These are phyloP conservation scores for Paralvinella palmiformis DNA, from an alignment of 1,140 invertebrate genomes.

Conservation along the genomic window DNA sequence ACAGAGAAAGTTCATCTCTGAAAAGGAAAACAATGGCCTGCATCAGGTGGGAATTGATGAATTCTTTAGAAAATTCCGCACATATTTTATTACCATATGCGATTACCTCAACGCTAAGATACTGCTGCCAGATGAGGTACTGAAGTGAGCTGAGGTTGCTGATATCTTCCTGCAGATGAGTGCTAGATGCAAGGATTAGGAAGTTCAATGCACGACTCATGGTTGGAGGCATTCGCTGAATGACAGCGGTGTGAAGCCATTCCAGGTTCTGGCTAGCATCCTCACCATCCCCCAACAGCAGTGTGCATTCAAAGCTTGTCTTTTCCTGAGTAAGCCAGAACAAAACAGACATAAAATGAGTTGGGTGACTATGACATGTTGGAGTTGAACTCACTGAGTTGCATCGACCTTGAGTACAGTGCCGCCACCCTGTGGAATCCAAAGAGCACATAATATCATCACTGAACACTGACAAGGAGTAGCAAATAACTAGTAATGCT, in stretches of 20 bases:
- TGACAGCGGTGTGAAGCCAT: neutral
- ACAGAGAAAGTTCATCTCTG: too few species aligned
- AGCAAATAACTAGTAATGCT: too few species aligned
- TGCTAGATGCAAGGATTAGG: neutral
- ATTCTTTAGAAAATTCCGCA: neutral
- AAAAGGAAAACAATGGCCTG: too few species aligned
- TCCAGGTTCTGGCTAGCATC: too few species aligned
- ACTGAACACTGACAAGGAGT: neutral
- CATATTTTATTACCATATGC: neutral
- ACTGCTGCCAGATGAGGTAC: neutral
- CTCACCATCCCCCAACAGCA: constrained; percentile 6
- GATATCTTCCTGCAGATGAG: neutral
- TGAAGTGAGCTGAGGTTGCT: neutral
- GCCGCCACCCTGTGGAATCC: neutral
- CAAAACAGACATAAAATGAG: constrained; percentile 3
- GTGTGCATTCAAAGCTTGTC: neutral
- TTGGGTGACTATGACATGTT: neutral
- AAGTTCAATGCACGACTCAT: neutral
- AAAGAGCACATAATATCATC: neutral
- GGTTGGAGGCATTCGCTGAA: neutral
- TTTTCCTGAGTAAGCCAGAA: neutral
- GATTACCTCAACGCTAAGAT: neutral
- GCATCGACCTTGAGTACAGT: neutral
- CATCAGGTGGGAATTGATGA: neutral
- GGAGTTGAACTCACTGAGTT: neutral